Conservation (phyloP, 1,140 invertebrate genomes). For the Aphelenchoides besseyi region DNA sequence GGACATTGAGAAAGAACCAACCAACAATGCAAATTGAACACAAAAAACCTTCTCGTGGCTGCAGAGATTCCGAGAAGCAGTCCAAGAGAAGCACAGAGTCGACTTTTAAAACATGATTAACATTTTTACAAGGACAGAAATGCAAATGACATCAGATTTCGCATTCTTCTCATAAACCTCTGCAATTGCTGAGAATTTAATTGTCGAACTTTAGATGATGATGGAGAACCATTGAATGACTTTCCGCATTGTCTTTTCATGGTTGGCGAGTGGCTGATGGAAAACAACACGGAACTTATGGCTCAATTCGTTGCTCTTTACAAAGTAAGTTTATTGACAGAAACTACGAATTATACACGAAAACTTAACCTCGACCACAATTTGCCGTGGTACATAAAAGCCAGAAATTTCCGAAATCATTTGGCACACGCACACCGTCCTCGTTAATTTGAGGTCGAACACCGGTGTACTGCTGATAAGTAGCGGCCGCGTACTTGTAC, state of each 20-base stretch:
- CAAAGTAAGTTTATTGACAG: constrained; percentile 41
- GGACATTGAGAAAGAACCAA: too few species aligned
- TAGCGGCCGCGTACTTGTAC: constrained; percentile 11
- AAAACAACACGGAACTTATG: constrained; percentile 48
- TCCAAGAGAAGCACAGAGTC: too few species aligned
- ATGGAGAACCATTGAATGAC: constrained; percentile 41
- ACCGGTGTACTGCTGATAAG: constrained; percentile 22
- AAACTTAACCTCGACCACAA: constrained; percentile 10
- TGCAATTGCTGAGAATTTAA: too few species aligned
- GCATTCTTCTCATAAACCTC: too few species aligned
- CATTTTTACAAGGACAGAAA: too few species aligned
- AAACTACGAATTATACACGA: background rate
- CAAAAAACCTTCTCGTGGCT: too few species aligned
- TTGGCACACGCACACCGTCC: constrained; percentile 3
- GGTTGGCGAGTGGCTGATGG: constrained; percentile 56
- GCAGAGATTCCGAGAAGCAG: too few species aligned
- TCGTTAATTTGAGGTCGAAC: constrained; percentile 3
- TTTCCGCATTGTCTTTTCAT: constrained; percentile 54
- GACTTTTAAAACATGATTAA: too few species aligned
- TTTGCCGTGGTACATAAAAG: constrained; percentile 9
- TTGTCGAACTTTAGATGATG: constrained; percentile 49
- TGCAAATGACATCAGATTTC: too few species aligned
- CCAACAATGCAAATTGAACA: too few species aligned
- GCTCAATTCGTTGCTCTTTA: constrained; percentile 52
- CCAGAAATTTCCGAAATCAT: constrained; percentile 11